These are phyloP conservation scores for Steinernema feltiae DNA, from an alignment of 1,140 invertebrate genomes.

Conservation along the genomic window DNA sequence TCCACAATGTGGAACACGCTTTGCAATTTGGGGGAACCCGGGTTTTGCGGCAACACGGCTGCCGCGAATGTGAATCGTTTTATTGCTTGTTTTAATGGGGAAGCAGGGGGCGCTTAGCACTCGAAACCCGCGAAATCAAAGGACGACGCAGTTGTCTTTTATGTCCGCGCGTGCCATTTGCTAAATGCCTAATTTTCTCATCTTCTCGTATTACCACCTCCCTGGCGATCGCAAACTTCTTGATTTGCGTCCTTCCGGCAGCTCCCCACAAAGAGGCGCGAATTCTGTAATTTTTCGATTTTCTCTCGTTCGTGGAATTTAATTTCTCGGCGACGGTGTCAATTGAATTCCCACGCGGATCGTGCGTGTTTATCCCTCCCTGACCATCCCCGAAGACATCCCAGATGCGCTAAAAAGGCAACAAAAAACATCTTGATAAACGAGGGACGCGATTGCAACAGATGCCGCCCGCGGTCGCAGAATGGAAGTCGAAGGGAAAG, in stretches of 20 bases:
- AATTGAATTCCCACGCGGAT: background rate
- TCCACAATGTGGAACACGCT: too few relatives aligned
- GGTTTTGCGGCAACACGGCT: background rate
- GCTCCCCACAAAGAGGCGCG: too few relatives aligned
- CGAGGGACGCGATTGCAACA: background rate
- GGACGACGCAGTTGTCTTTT: background rate
- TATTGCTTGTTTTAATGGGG: background rate
- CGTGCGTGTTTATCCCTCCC: background rate
- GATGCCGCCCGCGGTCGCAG: too few relatives aligned
- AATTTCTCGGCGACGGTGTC: background rate
- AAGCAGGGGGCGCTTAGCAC: background rate
- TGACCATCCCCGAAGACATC: background rate
- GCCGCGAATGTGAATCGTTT: background rate
- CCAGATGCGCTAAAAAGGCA: background rate
- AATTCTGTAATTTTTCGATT: background rate
- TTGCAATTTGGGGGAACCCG: too few relatives aligned
- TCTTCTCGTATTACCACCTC: background rate
- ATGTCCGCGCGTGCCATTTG: background rate
- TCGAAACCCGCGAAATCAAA: background rate
- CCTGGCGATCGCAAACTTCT: too few relatives aligned
- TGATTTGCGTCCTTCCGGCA: too few relatives aligned
- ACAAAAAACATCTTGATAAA: background rate
- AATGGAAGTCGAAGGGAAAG: too few relatives aligned
- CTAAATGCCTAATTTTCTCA: too few relatives aligned
- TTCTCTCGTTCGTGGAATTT: background rate